phyloP scores from a whole-genome alignment of 2,113 vertebrate genomes.

The Panthera leo region DNA sequence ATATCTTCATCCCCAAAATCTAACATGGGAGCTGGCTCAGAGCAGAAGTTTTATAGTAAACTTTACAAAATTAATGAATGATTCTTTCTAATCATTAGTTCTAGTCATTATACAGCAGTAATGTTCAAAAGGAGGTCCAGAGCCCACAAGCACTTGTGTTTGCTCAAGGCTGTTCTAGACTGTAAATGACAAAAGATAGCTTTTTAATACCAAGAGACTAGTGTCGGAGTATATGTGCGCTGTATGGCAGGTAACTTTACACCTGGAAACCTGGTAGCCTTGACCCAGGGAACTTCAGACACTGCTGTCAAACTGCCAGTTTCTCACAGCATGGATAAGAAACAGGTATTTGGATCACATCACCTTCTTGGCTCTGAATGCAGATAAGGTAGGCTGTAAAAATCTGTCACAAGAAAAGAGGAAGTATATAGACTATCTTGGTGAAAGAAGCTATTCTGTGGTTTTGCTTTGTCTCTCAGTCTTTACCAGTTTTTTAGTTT shows the following conservation, averaged over 20 bases:
- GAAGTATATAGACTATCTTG: background rate
- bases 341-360: background rate
- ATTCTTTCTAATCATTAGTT: background rate
- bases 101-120: background rate
- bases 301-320: background rate
- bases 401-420: background rate
- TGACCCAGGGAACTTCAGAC: background rate
- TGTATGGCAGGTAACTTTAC: background rate
- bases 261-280: background rate
- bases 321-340: slow-evolving; percentile 14
- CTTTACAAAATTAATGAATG: background rate
- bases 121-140: background rate
- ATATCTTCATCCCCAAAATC: background rate
- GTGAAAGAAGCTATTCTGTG: background rate
- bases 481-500: background rate
- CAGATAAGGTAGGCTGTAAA: background rate
- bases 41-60: background rate
- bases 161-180: background rate
- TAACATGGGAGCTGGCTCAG: background rate
- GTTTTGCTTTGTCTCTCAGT: background rate
- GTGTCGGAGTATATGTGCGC: background rate
- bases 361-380: background rate
- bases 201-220: background rate
- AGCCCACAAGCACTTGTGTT: background rate
- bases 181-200: background rate